phyloP scores from a whole-genome alignment of 2,113 vertebrate species.

The Ceyx melanurus region DNA sequence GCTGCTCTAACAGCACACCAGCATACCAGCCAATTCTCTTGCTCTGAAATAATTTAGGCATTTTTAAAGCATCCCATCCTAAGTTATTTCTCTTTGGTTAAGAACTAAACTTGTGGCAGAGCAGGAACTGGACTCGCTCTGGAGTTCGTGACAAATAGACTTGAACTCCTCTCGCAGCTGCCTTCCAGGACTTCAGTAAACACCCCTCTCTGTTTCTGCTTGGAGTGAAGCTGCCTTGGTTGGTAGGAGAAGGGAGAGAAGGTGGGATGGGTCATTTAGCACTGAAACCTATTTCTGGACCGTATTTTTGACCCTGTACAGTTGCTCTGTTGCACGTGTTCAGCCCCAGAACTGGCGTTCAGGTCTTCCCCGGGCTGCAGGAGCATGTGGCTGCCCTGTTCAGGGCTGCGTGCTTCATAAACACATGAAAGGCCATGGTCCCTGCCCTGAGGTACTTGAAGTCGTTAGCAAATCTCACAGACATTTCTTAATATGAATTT shows the following conservation, averaged over 20 bases:
- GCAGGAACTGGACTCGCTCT: neutral
- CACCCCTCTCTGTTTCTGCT: neutral
- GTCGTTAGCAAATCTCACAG: constrained; percentile 57
- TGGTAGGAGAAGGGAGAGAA: neutral
- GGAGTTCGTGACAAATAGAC: neutral
- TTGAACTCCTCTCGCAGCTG: neutral
- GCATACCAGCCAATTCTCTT: neutral
- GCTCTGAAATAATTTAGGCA: neutral
- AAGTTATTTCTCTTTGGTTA: neutral
- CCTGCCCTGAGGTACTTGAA: neutral
- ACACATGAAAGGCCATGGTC: constrained; percentile 12
- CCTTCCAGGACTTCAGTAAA: neutral
- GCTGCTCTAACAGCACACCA: neutral
- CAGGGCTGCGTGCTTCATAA: neutral
- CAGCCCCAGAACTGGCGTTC: neutral
- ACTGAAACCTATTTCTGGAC: neutral
- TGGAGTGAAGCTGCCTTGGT: neutral
- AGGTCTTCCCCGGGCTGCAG: neutral
- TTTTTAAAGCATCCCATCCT: neutral
- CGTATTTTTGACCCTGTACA: neutral
- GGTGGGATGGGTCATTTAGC: neutral
- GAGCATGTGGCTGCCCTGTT: neutral
- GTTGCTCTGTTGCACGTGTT: neutral
- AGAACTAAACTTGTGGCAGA: neutral
- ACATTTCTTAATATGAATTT: constrained; percentile 58